Evolutionary conservation across 1,140 invertebrate genomes (phyloP).

Genomic region (Brachionus paranguensis): DNA sequence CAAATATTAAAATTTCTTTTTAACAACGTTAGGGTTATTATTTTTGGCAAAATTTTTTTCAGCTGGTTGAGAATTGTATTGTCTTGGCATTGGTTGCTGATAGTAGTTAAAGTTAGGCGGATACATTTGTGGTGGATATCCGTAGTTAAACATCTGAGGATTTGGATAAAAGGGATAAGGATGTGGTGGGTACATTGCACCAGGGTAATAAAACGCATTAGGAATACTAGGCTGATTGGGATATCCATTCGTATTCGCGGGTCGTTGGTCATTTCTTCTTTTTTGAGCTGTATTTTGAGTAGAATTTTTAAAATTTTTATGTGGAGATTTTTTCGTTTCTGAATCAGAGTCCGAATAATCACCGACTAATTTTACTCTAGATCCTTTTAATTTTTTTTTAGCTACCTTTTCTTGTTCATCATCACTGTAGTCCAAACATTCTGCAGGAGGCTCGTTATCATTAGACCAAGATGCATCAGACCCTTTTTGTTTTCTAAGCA

Average conservation of each 20-base stretch:
- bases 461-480: constrained; percentile 76
- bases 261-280: background rate
- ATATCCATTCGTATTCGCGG: background rate
- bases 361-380: background rate
- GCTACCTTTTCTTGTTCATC: constrained; percentile 35
- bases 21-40: background rate
- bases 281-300: background rate
- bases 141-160: background rate
- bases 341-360: background rate
- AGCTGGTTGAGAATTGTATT: background rate
- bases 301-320: background rate
- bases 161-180: constrained; percentile 13
- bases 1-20: constrained; percentile 11
- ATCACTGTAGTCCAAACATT: constrained; percentile 42
- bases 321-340: background rate
- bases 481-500: constrained; percentile 66
- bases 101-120: background rate
- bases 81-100: background rate
- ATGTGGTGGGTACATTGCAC: background rate
- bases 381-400: background rate
- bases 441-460: constrained; percentile 70
- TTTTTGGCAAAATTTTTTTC: background rate
- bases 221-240: background rate
- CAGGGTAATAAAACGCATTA: background rate
- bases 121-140: background rate